Percentiles rank a stretch among this genome's conserved stretches.
Conservation (phyloP, 92 coral and sea anemone genomes). For the Zoanthus sansibaricus region DNA sequence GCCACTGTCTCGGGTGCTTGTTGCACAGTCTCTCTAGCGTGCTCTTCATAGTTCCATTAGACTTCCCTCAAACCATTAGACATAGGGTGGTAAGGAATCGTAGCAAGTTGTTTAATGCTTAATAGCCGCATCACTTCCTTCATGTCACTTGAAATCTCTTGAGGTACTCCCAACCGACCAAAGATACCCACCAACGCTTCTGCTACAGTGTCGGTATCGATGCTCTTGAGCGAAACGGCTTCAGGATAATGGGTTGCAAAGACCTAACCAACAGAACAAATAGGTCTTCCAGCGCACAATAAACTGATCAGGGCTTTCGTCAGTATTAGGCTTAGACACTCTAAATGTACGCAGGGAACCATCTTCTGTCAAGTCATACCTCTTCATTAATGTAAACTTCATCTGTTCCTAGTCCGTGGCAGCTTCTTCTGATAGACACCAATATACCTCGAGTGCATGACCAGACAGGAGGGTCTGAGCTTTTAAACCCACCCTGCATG, state of each 20-base stretch:
- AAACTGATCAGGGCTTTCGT: not conserved
- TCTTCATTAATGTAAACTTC: not conserved
- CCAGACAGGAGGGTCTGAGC: not conserved
- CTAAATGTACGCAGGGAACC: not conserved
- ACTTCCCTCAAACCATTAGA: no score
- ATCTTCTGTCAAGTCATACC: not conserved
- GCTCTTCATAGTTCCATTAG: no score
- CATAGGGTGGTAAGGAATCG: no score
- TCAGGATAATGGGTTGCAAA: conserved; percentile 60
- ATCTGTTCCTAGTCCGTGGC: not conserved
- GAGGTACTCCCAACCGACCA: not conserved
- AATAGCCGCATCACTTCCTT: no score
- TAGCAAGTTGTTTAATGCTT: no score
- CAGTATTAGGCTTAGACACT: not conserved
- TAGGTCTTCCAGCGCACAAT: not conserved
- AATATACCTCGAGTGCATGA: not conserved
- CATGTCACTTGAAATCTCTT: not conserved
- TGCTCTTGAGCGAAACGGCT: conserved; percentile 26
- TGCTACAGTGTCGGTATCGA: conserved; percentile 33
- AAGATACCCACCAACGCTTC: conserved; percentile 54
- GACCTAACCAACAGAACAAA: no score
- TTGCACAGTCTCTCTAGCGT: no score
- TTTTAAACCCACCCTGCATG: not conserved
- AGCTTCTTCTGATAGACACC: not conserved
- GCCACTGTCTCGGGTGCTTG: no score